Conservation (phyloP, 2,888 invertebrate species). For the Sesamia inferens region DNA sequence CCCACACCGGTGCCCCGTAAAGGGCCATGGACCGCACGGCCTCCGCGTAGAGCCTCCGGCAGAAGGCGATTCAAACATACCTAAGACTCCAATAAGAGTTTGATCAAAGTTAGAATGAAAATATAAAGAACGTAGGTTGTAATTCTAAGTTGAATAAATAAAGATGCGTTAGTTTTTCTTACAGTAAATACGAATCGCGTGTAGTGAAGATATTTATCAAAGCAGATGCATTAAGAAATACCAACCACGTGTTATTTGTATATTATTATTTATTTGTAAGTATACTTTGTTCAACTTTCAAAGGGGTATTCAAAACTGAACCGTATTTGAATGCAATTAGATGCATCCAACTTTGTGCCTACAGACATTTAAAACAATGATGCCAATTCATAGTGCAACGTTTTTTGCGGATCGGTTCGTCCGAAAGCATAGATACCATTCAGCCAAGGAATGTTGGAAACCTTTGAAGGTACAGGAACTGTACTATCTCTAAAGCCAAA, state of each 20-base stretch:
- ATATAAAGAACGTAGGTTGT: not conserved
- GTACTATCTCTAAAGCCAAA: no score
- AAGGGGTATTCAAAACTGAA: slow-evolving; percentile 4
- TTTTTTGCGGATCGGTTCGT: not conserved
- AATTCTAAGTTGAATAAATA: not conserved
- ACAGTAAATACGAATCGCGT: not conserved
- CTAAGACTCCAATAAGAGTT: slow-evolving; percentile 27
- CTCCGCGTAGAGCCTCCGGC: no score
- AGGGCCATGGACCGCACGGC: no score
- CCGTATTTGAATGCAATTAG: not conserved
- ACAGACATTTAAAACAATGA: no score
- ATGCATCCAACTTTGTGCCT: not conserved
- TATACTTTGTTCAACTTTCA: not conserved
- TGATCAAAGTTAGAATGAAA: slow-evolving; percentile 7
- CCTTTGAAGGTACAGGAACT: no score
- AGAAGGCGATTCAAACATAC: no score
- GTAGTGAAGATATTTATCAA: not conserved
- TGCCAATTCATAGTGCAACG: not conserved
- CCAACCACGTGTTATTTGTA: slow-evolving; percentile 10
- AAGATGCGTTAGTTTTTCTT: not conserved
- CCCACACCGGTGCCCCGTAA: no score
- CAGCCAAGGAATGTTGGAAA: not conserved
- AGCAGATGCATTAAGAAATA: not conserved
- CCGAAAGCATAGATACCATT: not conserved
- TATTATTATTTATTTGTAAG: no score